Evolutionary conservation across 2,113 vertebrate genomes (phyloP), one percentile per base, ranked within the genome.

Genomic region (Gorilla gorilla): DNA sequence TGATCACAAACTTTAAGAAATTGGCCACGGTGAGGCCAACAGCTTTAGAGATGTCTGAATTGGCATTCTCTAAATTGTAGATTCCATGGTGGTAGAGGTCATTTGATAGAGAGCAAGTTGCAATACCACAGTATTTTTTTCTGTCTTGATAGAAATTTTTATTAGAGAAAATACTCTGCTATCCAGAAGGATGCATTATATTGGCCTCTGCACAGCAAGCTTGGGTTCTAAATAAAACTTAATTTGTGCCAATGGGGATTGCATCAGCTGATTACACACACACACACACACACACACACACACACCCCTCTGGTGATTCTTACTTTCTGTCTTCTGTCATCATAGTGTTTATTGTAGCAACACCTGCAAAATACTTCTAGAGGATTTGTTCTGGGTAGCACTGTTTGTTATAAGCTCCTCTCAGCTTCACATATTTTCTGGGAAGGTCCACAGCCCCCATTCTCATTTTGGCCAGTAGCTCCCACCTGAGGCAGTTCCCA

Each of bases 231-330:
- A 98, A 97, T 97, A 96, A 97, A 96, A 95, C 96, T 94, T 98
- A 96, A 97, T 95, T 95, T 97, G 89, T 93, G 97, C 97, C 97
- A 91, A 11, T 97, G 98, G 98, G 98, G 80, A 98, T 98, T 98
- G 97, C 97, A 97, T 98, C 98, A 98, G 93, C 86, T 95, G 93
- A 73, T 32, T 94, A 95, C 40, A 76, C 27, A 48, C 35, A 79
- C 35, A 64, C 68, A 32, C 50, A 52, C 13, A 64, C 55, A 45
- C 40, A 30, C 48, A 45, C 45, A 35, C 32, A 38, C 50, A 64
- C 66, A 68, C 73, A 72, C 40, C 66, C 18, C 66, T 84, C 66
- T 38, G 55, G 50, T 88, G 48, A 64, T 81, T 95, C 97, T 97
- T 95, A 94, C 87, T 89, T 94, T 97, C 83, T 80, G 50, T 89